A percentile compares a stretch with the other conserved stretches of the same genome.
phyloP scores from a whole-genome alignment of 1,140 invertebrate genomes.

The Camponotus pennsylvanicus region DNA sequence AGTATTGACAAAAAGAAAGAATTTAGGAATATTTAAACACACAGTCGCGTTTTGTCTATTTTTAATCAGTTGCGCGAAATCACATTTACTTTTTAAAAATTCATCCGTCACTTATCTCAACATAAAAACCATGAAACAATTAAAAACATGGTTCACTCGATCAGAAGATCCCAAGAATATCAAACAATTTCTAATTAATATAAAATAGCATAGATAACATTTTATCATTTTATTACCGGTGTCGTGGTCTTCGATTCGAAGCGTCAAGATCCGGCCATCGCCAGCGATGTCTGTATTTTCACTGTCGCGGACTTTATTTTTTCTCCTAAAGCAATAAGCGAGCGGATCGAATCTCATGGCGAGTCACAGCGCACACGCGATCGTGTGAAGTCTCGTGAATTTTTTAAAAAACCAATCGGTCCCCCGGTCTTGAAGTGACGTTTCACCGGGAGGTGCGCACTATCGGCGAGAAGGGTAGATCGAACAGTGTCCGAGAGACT shows the following conservation, averaged over 20 bases:
- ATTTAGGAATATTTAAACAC: background rate
- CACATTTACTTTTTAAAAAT: background rate
- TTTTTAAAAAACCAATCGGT: constrained; percentile 3
- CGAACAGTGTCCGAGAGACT: constrained; percentile 46
- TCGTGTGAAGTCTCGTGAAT: constrained; percentile 19
- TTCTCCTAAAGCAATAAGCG: constrained; percentile 78
- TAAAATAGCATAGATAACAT: background rate
- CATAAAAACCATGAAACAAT: background rate
- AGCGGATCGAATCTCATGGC: constrained; percentile 81
- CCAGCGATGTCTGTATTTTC: constrained; percentile 9
- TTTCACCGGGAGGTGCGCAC: constrained; percentile 27
- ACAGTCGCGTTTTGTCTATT: background rate
- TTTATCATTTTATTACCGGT: background rate
- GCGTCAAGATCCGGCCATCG: constrained; percentile 8
- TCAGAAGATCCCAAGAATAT: too few species aligned
- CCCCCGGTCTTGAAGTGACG: background rate
- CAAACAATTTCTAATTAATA: background rate
- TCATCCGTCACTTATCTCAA: background rate
- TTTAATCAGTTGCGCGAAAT: background rate
- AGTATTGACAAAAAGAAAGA: background rate
- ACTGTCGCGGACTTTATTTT: constrained; percentile 77
- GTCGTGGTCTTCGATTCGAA: constrained; percentile 33
- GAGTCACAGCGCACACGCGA: background rate
- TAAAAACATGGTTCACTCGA: background rate
- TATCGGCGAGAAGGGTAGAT: constrained; percentile 10